Evolutionary conservation across 2,888 invertebrate species (phyloP), one percentile per base, ranked within the genome.

Genomic region (Rotaria socialis): DNA sequence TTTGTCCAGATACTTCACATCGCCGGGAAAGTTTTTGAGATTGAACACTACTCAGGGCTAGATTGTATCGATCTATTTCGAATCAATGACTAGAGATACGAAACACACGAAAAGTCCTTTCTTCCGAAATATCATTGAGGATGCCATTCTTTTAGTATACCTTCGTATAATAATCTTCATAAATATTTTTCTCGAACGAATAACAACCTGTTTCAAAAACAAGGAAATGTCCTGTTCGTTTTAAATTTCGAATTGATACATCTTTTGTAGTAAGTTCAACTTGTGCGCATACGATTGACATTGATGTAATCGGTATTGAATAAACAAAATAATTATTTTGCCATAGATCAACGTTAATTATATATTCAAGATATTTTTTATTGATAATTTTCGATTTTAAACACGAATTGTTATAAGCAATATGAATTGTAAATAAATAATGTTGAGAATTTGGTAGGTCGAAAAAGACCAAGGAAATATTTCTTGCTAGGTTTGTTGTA

Each of bases 151-250:
- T 50, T 22, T 56, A 24, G 1, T 56, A n/a, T 67, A 67, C 67
- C 35, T 67, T 35, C 16, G 67, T 19, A 67, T 67, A 80, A n/a
- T 80, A 80, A 47, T 80, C n/a, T 80, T 80, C 80, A 80, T 43
- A n/a, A 47, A 80, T 80, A n/a, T 47, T 24, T 14, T 3, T 24
- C 3, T 43, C 4, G 24, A 80, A 80, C 47, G 80, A 80, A 47
- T 80, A 80, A 47, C 80, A 80, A 80, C 47, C 80, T 41, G 80
- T 80, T 80, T 80, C 80, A 47, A 80, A 0, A 35, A 80, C 47
- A 10, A 80, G 43, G 47, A 80, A 80, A 24, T 24, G 0, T 43
- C 47, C 80, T n/a, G 47, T 47, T 47, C 80, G 24, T 67, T 67
- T 67, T 67, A 67, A 19, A 80, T 80, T 80, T 80, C 47, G 8